Base-by-base conservation (phyloP, 2,888 invertebrate genomes). In the Drosophila anomelani region DNA sequence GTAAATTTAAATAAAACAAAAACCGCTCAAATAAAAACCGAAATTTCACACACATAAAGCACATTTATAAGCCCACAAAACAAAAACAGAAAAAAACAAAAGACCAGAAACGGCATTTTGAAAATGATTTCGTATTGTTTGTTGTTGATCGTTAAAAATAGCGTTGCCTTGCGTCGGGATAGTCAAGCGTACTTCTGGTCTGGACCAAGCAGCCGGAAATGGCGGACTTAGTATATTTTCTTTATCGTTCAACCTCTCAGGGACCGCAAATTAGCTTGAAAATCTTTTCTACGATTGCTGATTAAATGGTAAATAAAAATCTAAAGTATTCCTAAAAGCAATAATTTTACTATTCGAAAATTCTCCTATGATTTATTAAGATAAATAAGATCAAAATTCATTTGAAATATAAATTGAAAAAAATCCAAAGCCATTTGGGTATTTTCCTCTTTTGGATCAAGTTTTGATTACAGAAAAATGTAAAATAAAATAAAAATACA, bases 91-190 rank as follows among this genome's bases (percentile, higher is more conserved):
- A 13, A 57, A 57, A 43, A 38, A 32, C 53, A 46, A 63, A 29
- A 70, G 71, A 60, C 66, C 72, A 68, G 51, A 67, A 68, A 58
- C 59, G 59, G 69, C 44, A 67, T 56, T 79, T 68, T 26, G 2
- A 32, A 51, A 69, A 51, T 44, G 13, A 20, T 46, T 46, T 57
- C 20, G n/a, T 53, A 32, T 53, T 26, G 9, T 38, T 36, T 34
- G 10, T 34, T 43, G 32, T 47, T 20, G 23, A 41, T 55, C 29
- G 54, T 34, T 26, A 41, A 46, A 67, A 55, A 47, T 34, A 34
- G 23, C 38, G 34, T 29, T 38, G 44, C 9, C 46, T 62, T n/a
- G 46, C 20, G 9, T 15, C 20, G 43, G 29, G 20, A 47, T 46
- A 44, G 20, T 55, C 12, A 3, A 15, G 53, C 32, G 44, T 17